These are phyloP conservation scores for Toxotes lorentzi DNA, from an alignment of 2,797 vertebrate genomes.

Conservation along the genomic window DNA sequence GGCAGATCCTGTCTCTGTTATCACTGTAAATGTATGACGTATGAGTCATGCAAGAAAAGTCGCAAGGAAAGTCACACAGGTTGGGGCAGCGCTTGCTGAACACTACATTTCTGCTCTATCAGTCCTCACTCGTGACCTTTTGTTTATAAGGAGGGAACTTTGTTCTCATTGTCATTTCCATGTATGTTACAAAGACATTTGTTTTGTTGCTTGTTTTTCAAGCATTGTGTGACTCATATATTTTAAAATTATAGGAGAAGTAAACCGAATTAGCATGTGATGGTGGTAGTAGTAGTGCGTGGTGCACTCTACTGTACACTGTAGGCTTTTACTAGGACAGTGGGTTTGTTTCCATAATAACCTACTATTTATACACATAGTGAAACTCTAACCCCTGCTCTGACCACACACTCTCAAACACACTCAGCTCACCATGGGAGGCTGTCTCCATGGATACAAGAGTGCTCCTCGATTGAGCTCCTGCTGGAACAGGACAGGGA, in stretches of 20 bases:
- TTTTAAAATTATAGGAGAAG: neutral
- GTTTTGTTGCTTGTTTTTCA: neutral
- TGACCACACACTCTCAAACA: slow-evolving; percentile 51
- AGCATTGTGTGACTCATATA: neutral
- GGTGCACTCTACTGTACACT: slow-evolving; percentile 18
- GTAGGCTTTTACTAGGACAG: slow-evolving; percentile 37
- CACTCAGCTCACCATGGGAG: slow-evolving; percentile 55
- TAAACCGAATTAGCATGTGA: slow-evolving; percentile 6
- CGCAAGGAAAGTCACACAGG: too few species aligned
- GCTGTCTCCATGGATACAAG: slow-evolving; percentile 75
- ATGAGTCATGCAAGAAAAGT: too few species aligned
- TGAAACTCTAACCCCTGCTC: slow-evolving; percentile 61
- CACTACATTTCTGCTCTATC: neutral
- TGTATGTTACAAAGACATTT: neutral
- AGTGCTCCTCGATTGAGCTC: slow-evolving; percentile 57
- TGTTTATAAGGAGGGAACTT: neutral
- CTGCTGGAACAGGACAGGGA: slow-evolving; percentile 40
- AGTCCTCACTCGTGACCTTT: neutral
- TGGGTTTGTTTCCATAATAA: slow-evolving; percentile 65
- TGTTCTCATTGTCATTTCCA: neutral
- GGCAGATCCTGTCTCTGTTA: too few species aligned
- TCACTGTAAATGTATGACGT: too few species aligned
- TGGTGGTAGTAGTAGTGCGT: slow-evolving; percentile 3
- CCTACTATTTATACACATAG: slow-evolving; percentile 69
- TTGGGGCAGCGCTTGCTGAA: too few species aligned